phyloP scores from a whole-genome alignment of 2,113 vertebrate species.

The Alethe castanea region DNA sequence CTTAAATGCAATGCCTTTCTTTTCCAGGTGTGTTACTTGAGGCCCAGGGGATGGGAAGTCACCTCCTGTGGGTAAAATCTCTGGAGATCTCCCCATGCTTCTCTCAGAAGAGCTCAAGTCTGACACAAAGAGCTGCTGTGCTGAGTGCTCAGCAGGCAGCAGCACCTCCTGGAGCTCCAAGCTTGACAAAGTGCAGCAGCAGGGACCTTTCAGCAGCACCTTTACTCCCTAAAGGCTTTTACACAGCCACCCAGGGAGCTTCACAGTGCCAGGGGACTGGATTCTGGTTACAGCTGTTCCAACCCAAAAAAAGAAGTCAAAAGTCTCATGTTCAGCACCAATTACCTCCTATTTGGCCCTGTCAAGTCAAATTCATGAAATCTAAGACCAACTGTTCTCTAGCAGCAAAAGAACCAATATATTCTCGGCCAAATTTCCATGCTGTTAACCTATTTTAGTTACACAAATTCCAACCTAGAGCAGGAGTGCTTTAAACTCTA shows the following conservation, averaged over 20 bases:
- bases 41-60: neutral
- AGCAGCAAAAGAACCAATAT: neutral
- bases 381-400: neutral
- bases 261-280: neutral
- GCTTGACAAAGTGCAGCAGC: neutral
- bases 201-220: neutral
- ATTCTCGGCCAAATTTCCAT: neutral
- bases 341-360: neutral
- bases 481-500: neutral
- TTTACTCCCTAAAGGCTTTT: neutral
- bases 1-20: neutral
- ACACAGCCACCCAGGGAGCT: neutral
- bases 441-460: neutral
- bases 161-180: neutral
- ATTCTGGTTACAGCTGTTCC: neutral
- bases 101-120: neutral
- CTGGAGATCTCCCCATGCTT: neutral
- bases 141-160: neutral
- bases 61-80: neutral
- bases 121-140: neutral
- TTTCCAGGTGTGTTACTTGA: neutral
- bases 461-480: neutral
- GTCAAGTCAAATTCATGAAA: neutral
- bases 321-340: neutral
- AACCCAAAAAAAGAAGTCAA: neutral